Evolutionary conservation across 2,113 vertebrate genomes (phyloP).

Genomic region (Oreotragus oreotragus): DNA sequence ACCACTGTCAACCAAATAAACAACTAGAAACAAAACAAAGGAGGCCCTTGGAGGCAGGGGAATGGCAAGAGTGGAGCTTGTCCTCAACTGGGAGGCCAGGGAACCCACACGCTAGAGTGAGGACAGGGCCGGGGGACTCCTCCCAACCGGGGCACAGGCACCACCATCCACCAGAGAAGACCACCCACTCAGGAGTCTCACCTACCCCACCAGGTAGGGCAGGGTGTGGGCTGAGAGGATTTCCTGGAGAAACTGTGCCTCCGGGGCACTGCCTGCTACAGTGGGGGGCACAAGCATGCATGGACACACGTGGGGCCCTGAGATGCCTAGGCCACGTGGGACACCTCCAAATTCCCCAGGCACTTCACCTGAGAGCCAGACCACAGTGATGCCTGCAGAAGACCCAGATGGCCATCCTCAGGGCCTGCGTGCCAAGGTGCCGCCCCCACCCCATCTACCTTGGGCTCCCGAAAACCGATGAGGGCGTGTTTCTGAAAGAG

Average conservation of each 20-base stretch:
- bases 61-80: neutral
- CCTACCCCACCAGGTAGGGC: neutral
- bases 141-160: fast-evolving
- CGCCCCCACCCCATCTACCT: fast-evolving
- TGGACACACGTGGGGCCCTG: neutral
- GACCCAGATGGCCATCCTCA: neutral
- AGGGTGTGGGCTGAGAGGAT: neutral
- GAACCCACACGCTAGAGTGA: neutral
- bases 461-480: neutral
- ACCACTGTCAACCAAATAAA: neutral
- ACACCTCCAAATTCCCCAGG: neutral
- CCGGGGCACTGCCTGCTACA: neutral
- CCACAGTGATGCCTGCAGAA: neutral
- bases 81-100: neutral
- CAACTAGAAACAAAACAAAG: neutral
- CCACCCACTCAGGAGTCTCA: neutral
- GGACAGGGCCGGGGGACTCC: neutral
- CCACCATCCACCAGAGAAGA: neutral
- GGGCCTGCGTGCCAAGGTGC: neutral
- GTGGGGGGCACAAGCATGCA: neutral
- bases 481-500: neutral
- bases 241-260: neutral
- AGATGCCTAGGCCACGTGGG: neutral
- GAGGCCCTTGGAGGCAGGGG: neutral
- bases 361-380: neutral